Evolutionary conservation across 2,888 invertebrate species (phyloP), one percentile per base, ranked within the genome.

Genomic region (Argyra leucocephala): DNA sequence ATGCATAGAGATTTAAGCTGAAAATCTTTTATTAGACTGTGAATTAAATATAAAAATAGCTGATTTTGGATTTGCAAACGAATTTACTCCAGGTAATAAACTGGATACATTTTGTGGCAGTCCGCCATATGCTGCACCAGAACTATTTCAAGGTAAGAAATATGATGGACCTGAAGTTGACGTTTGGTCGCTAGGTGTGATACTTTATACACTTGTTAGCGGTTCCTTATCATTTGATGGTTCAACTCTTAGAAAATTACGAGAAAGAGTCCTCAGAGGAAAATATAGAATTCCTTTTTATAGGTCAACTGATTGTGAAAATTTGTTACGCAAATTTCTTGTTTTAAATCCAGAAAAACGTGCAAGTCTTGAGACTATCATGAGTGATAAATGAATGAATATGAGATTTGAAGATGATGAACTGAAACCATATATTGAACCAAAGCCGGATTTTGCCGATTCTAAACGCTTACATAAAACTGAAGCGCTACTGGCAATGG

Each of bases 21-120:
- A 99, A 84, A 99, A 99, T 83, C 86, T 99, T 75, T 85, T 99
- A 73, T 84, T 99, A 80, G 99, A 99, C 85, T 93, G 94, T 80
- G 99, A 99, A 84, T 96, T 99, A 94, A 99, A 99, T 82, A 99
- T 99, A 76, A 99, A 99, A 85, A 99, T 99, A 76, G 99, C 99
- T 62, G 99, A 99, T 82, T 98, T 98, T 81, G 98, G 98, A 69
- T 98, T 98, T 85, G 96, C 96, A 75, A 98, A 98, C 83, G 97
- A 98, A 85, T 98, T 97, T 85, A 96, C 94, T 68, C 95, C 95
- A 66, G 99, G 99, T 73, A 96, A 93, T 76, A 99, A 99, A 82
- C 84, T 99, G 76, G 99, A 99, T 82, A 99, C 99, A 57, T 99
- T 99, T 83, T 99, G 99, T 82, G 99, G 99, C 68, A 97, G 96